Evolutionary conservation across 2,888 invertebrate species (phyloP).

Genomic region (Ochropleura leucogaster): DNA sequence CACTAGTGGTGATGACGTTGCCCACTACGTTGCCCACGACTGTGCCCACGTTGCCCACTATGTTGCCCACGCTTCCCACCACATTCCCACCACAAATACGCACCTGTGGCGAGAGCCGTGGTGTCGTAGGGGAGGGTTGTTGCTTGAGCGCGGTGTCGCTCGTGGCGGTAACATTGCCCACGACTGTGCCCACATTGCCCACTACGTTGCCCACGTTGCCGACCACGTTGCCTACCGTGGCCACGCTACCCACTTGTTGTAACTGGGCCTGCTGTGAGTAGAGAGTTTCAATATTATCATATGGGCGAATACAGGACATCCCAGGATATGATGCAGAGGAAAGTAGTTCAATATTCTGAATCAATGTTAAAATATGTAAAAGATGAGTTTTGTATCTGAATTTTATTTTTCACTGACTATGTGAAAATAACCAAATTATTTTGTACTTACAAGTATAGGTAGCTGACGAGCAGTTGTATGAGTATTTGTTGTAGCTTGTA

Average conservation of each 20-base stretch:
- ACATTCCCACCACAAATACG: conserved; percentile 55
- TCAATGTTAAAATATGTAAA: not conserved
- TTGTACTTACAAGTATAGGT: conserved; percentile 92
- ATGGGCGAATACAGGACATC: not conserved
- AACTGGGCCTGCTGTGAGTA: conserved; percentile 92
- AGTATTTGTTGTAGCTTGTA: conserved; percentile 84
- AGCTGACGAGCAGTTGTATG: conserved; percentile 90
- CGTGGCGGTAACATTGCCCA: conserved; percentile 67
- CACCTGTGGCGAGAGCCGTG: conserved; percentile 86
- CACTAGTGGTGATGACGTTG: conserved; percentile 71
- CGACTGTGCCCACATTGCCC: conserved; percentile 68
- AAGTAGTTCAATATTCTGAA: not conserved
- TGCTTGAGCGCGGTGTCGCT: conserved; percentile 84
- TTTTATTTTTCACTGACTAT: conserved; percentile 6
- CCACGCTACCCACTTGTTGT: conserved; percentile 87
- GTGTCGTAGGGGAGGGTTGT: conserved; percentile 85
- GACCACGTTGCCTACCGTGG: conserved; percentile 71
- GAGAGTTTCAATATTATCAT: conserved; percentile 6
- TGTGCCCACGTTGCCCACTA: conserved; percentile 69
- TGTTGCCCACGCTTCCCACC: conserved; percentile 61
- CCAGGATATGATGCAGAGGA: not conserved
- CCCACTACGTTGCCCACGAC: conserved; percentile 70
- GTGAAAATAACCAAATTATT: not conserved
- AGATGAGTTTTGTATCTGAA: not conserved
- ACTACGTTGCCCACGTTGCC: conserved; percentile 69